Evolutionary conservation across 2,113 vertebrate species (phyloP).

Genomic region (Aptenodytes forsteri): DNA sequence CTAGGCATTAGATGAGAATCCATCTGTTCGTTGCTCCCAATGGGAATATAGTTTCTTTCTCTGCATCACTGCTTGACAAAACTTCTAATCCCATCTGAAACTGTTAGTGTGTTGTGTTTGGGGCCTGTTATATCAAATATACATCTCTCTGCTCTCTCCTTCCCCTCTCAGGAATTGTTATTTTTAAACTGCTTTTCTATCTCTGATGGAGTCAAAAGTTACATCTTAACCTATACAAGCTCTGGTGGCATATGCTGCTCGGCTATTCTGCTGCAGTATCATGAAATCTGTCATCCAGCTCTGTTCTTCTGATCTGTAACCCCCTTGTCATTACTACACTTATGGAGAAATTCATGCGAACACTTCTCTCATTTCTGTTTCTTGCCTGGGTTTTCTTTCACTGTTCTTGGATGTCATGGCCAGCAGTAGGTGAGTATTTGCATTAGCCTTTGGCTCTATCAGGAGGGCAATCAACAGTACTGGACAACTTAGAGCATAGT

Average conservation of each 20-base stretch:
- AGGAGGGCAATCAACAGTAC: not conserved
- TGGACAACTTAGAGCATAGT: not conserved
- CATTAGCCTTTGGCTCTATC: not conserved
- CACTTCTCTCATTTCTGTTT: not conserved
- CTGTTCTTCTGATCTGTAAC: not conserved
- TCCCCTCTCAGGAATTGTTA: conserved; percentile 2
- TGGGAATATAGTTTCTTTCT: conserved; percentile 41
- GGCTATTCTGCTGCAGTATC: not conserved
- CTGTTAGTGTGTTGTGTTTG: not conserved
- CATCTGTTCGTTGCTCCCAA: conserved; percentile 16
- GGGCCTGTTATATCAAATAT: not conserved
- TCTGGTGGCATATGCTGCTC: not conserved
- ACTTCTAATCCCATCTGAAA: conserved; percentile 25
- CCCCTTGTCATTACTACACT: not conserved
- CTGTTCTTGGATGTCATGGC: not conserved
- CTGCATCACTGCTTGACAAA: conserved; percentile 8
- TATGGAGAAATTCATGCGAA: not conserved
- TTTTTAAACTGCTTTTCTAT: conserved; percentile 20
- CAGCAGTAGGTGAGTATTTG: not conserved
- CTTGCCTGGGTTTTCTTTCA: not conserved
- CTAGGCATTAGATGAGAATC: conserved; percentile 26
- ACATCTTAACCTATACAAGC: not conserved
- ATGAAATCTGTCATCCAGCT: not conserved
- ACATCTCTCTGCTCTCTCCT: not conserved
- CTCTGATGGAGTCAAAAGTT: conserved; percentile 5